Percentiles rank a stretch among this genome's conserved stretches.
These are phyloP conservation scores for Ostrea denselamellosa DNA, from an alignment of 1,140 invertebrate species.

Conservation along the genomic window DNA sequence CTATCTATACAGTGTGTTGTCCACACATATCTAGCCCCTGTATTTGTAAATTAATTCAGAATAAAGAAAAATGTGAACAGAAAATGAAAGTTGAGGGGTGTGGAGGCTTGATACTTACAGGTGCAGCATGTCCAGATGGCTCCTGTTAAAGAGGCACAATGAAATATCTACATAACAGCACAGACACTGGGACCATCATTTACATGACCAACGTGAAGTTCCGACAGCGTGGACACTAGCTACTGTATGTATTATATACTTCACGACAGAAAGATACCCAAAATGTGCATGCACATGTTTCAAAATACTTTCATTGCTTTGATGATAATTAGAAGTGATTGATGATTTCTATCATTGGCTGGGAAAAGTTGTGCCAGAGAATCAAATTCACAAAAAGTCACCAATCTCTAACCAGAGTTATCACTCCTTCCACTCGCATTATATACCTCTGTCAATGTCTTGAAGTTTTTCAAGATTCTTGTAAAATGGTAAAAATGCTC, in stretches of 20 bases:
- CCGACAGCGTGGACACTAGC: neutral
- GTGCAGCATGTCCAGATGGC: neutral
- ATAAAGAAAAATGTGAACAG: neutral
- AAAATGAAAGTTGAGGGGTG: neutral
- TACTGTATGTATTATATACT: no score
- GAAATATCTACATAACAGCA: neutral
- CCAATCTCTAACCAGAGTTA: no score
- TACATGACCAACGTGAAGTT: neutral
- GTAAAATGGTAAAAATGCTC: no score
- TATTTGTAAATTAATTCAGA: no score
- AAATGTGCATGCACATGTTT: no score
- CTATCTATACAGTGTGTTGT: no score
- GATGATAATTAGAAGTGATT: neutral
- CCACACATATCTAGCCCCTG: no score
- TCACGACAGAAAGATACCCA: no score
- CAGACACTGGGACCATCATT: neutral
- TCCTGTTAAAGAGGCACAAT: conserved; percentile 20
- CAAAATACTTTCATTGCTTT: no score
- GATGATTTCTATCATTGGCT: neutral
- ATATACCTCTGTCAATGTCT: no score
- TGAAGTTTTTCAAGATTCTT: no score
- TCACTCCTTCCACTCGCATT: no score
- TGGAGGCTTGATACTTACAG: neutral
- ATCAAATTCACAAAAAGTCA: neutral
- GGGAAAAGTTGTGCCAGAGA: neutral